These are phyloP conservation scores for Pollenia griseotomentosa DNA, from an alignment of 2,888 invertebrate genomes.

Conservation along the genomic window DNA sequence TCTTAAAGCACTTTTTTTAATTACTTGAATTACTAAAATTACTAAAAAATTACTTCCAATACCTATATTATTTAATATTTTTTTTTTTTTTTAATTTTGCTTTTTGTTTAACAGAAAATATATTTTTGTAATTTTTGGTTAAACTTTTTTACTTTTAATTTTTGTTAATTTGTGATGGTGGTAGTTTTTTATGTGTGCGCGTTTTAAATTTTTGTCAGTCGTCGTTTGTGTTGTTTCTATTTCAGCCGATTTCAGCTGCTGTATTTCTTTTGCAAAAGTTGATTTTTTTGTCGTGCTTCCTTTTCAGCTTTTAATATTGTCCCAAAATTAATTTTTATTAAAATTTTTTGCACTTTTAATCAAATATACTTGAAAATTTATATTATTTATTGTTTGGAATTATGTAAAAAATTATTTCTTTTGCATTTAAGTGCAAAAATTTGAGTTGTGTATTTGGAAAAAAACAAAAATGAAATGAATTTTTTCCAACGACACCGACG, in stretches of 20 bases:
- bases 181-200: conserved; percentile 18
- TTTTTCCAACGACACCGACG: conserved; percentile 44
- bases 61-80: not conserved
- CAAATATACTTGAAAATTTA: conserved; percentile 68
- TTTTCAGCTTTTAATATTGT: conserved; percentile 29
- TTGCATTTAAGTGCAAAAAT: conserved; percentile 62
- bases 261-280: conserved; percentile 42
- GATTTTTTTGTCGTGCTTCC: not conserved
- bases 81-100: not conserved
- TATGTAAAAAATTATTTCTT: conserved; percentile 51
- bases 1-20: conserved; percentile 31
- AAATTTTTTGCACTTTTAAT: conserved; percentile 65
- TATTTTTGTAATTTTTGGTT: conserved; percentile 1
- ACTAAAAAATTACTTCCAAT: conserved; percentile 16
- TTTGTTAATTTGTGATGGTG: conserved; percentile 10
- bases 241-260: conserved; percentile 50
- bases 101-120: conserved; percentile 18
- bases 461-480: conserved; percentile 76
- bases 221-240: conserved; percentile 44
- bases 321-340: conserved; percentile 55
- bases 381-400: conserved; percentile 25
- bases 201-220: conserved; percentile 26
- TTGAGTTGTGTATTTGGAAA: conserved; percentile 59
- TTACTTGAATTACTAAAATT: conserved; percentile 17
- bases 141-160: conserved; percentile 24